phyloP scores from a whole-genome alignment of 2,797 vertebrate genomes.

The Adelosebastes latens region DNA sequence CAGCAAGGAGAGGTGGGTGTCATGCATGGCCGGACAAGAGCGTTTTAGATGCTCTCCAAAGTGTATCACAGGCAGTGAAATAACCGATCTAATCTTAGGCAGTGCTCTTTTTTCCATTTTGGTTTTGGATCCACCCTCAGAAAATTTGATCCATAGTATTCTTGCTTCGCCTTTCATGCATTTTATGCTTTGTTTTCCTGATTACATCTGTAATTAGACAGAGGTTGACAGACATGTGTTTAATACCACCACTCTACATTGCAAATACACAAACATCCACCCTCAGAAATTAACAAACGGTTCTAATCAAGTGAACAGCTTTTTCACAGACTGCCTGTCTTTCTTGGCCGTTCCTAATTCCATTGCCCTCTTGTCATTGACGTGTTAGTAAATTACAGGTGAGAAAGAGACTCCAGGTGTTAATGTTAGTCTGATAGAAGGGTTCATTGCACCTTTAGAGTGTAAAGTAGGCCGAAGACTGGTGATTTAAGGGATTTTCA shows the following conservation, averaged over 20 bases:
- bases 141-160: not conserved
- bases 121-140: not conserved
- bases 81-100: slow-evolving; percentile 26
- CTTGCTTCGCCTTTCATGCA: not conserved
- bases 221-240: not conserved
- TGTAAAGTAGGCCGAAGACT: slow-evolving; percentile 36
- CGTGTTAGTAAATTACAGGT: slow-evolving; percentile 60
- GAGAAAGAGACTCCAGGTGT: slow-evolving; percentile 57
- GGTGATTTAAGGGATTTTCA: slow-evolving; percentile 28
- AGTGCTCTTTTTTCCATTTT: not conserved
- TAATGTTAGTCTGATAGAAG: slow-evolving; percentile 24
- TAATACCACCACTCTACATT: not conserved
- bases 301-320: slow-evolving; percentile 5
- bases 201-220: not conserved
- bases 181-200: slow-evolving; percentile 4
- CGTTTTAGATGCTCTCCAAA: not conserved
- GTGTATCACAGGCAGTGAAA: slow-evolving; percentile 3
- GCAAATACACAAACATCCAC: not conserved
- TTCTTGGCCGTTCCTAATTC: not conserved
- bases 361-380: slow-evolving; percentile 15
- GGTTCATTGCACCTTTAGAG: slow-evolving; percentile 19
- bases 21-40: slow-evolving; percentile 26
- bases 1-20: slow-evolving; percentile 90
- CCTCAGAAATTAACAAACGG: not conserved
- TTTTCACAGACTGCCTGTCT: not conserved